Percentiles rank a stretch among this genome's conserved stretches.
These are phyloP conservation scores for Phalera bucephala DNA, from an alignment of 2,888 invertebrate genomes.

Conservation along the genomic window DNA sequence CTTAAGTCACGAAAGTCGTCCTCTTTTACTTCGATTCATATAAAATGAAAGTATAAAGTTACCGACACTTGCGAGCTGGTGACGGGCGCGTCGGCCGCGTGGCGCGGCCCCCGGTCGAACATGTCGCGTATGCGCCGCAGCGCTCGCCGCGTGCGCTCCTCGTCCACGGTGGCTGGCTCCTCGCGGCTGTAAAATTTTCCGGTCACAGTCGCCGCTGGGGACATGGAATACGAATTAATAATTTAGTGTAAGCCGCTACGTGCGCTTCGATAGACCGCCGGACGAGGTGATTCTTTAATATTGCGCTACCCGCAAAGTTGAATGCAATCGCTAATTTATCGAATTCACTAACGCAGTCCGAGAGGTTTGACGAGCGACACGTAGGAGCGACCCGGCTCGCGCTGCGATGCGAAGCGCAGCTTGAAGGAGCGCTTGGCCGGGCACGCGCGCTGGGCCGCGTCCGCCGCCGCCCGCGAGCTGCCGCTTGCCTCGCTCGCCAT, in stretches of 20 bases:
- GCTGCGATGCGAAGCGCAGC: constrained; percentile 64
- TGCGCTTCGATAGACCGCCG: no score
- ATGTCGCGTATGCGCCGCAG: constrained; percentile 38
- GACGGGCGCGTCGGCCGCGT: constrained; percentile 35
- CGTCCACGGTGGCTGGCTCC: constrained; percentile 16
- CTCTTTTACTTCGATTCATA: no score
- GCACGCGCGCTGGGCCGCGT: constrained; percentile 10
- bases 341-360: constrained; percentile 61
- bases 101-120: constrained; percentile 48
- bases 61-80: constrained; percentile 52
- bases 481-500: constrained; percentile 8
- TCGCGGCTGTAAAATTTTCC: constrained; percentile 51
- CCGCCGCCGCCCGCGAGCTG: constrained; percentile 4
- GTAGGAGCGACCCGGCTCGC: constrained; percentile 69
- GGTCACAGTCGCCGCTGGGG: constrained; percentile 59
- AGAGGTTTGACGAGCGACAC: constrained; percentile 62
- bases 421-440: constrained; percentile 56
- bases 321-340: no score
- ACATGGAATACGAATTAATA: no score
- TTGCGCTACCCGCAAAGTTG: no score
- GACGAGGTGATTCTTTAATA: no score
- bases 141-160: constrained; percentile 20
- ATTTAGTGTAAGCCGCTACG: no score
- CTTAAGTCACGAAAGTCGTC: no score
- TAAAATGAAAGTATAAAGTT: no score